These are phyloP conservation scores for Apostichopus japonicus DNA, from an alignment of 35 echinoderm and acorn worm species.

Conservation along the genomic window DNA sequence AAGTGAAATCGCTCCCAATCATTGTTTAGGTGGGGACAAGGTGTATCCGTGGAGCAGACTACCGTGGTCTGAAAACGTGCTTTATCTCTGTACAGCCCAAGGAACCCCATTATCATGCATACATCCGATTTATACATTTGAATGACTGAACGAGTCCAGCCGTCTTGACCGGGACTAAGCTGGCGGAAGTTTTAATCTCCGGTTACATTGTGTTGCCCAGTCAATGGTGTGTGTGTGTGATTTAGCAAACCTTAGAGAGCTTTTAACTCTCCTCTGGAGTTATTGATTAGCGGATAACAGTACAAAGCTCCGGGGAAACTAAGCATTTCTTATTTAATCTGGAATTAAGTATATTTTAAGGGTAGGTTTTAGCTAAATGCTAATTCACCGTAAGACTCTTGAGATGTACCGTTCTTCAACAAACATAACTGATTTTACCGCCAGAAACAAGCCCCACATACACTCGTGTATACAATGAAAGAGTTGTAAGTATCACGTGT, in stretches of 20 bases:
- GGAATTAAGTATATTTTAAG: background rate
- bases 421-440: background rate
- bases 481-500: too few species aligned
- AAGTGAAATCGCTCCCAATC: too few species aligned
- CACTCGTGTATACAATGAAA: too few species aligned
- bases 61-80: background rate
- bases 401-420: background rate
- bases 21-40: background rate
- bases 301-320: background rate
- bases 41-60: background rate
- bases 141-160: too few species aligned
- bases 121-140: too few species aligned
- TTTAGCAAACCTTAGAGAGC: background rate
- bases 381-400: background rate
- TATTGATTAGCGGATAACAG: background rate
- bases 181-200: background rate
- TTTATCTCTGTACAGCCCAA: background rate
- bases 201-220: background rate
- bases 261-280: background rate
- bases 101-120: too few species aligned
- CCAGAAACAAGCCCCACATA: background rate
- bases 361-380: background rate
- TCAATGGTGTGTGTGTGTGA: background rate
- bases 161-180: background rate
- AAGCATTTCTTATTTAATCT: background rate